Evolutionary conservation across 2,113 vertebrate genomes (phyloP).

Genomic region (Lycaon pictus): DNA sequence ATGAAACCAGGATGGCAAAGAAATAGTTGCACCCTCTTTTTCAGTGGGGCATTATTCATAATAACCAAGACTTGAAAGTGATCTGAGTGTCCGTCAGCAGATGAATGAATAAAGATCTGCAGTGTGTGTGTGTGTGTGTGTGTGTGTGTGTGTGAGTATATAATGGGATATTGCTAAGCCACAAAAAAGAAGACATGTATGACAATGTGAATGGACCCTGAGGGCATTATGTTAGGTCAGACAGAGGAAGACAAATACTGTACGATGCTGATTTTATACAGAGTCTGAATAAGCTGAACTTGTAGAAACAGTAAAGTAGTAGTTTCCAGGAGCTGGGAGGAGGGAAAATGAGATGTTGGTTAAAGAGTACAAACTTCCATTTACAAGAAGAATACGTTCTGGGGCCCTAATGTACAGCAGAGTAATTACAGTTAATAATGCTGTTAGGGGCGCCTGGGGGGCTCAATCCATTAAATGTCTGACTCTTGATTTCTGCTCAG

Average conservation of each 20-base stretch:
- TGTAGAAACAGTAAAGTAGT: neutral
- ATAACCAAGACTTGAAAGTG: neutral
- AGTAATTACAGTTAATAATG: neutral
- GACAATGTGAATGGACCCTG: neutral
- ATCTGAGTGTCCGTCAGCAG: neutral
- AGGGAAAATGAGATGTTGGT: neutral
- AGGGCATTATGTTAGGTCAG: neutral
- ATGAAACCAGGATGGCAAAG: neutral
- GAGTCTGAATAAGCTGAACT: neutral
- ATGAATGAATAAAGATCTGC: neutral
- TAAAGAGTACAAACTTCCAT: neutral
- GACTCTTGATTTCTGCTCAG: neutral
- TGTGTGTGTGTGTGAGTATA: accelerated
- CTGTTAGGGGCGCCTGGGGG: neutral
- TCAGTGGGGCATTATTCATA: neutral
- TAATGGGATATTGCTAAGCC: neutral
- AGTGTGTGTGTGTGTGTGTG: too few species aligned
- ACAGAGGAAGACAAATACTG: neutral
- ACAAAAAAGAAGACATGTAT: neutral
- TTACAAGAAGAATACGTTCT: neutral
- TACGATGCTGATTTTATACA: neutral
- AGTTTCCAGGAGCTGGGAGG: too few species aligned
- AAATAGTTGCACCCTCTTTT: too few species aligned
- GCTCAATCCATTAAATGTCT: neutral
- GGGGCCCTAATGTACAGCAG: neutral